Evolutionary conservation across 2,113 vertebrate species (phyloP).

Genomic region (Casuarius casuarius): DNA sequence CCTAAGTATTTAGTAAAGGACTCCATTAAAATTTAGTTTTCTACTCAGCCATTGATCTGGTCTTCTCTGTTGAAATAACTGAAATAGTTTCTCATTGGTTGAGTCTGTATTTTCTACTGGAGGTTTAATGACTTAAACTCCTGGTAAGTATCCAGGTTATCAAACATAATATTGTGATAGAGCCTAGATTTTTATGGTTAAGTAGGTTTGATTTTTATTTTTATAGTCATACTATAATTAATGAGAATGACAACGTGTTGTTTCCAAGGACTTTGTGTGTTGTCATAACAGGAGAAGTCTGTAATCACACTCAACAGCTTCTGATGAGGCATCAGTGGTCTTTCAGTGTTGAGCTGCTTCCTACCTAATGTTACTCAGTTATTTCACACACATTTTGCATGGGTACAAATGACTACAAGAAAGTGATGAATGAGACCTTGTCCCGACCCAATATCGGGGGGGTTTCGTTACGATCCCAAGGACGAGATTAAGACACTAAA

Average conservation of each 20-base stretch:
- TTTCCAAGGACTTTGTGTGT: not conserved
- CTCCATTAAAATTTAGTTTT: rapidly evolving
- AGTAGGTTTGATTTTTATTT: not conserved
- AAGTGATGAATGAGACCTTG: not conserved
- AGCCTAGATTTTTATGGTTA: not conserved
- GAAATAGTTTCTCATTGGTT: not conserved
- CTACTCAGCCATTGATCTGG: not conserved
- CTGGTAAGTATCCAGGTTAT: not conserved
- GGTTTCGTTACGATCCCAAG: no score
- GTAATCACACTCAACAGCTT: not conserved
- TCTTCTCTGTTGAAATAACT: not conserved
- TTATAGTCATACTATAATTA: not conserved
- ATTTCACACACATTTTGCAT: not conserved
- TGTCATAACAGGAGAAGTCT: not conserved
- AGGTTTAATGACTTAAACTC: not conserved
- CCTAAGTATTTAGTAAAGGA: not conserved
- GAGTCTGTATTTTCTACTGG: not conserved
- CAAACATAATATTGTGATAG: not conserved
- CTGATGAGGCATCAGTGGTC: not conserved
- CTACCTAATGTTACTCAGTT: not conserved
- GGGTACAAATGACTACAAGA: not conserved
- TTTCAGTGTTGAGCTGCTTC: not conserved
- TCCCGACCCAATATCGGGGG: no score
- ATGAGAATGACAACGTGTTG: rapidly evolving
- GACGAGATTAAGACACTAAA: no score